Base-by-base conservation (phyloP, 2,888 invertebrate genomes). In the Pseudococcus jackbeardsleyi region DNA sequence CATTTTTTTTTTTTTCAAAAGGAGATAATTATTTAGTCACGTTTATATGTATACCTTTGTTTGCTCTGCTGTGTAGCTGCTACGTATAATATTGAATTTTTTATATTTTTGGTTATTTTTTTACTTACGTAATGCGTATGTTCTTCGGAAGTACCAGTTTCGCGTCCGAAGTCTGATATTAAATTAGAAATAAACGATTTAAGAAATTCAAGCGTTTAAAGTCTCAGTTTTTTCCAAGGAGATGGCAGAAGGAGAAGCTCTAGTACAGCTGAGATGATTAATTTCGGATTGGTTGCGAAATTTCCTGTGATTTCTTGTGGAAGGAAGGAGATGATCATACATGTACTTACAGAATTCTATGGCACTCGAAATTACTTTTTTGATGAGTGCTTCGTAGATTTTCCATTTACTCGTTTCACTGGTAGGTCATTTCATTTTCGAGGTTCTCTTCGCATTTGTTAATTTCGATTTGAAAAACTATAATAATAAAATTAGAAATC, bases 81-180 rank as follows among this genome's bases (percentile, higher is more conserved):
- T 72, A 26, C 33, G 68, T 26, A 26, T 72, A 72, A 12, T 64
- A 72, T 72, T 72, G 59, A 59, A 59, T 72, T 72, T 72, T 72
- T 72, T 72, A 33, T 72, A 72, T 72, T 72, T 72, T 72, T 72
- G 68, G 68, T 72, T 72, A 72, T 72, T 72, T 72, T 72, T 72
- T 72, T 72, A 72, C 33, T 26, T 72, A 72, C n/a, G 33, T 72
- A 72, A 72, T 72, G 68, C 68, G 68, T 33, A 59, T 59, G 68
- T 72, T 26, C 68, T 72, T 72, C 12, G 68, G 68, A 22, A 59
- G 68, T 72, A 33, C 33, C 33, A 26, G 33, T 72, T 72, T 72
- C 15, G 15, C 15, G 68, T 33, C 68, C 68, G 33, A 72, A 72
- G 68, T 22, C 68, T 22, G 68, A 72, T 72, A 72, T 72, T 72